Evolutionary conservation across 1,140 invertebrate genomes (phyloP).

Genomic region (Conus ventricosus): DNA sequence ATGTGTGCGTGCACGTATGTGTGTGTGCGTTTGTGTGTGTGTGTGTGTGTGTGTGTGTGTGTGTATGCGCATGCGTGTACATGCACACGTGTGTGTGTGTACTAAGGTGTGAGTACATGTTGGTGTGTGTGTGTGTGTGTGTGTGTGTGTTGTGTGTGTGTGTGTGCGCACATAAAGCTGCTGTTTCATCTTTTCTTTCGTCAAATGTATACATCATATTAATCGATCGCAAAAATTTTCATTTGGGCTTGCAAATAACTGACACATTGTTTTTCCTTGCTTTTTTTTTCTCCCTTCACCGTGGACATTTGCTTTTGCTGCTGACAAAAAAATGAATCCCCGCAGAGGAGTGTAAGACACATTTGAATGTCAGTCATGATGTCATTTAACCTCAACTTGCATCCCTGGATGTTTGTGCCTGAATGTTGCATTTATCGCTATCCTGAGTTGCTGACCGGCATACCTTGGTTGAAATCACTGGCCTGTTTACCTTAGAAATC

Average conservation of each 20-base stretch:
- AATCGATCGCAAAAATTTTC: neutral
- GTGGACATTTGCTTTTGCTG: neutral
- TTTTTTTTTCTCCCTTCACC: neutral
- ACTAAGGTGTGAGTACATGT: too few relatives aligned
- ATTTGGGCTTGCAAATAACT: neutral
- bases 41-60: neutral
- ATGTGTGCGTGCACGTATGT: conserved; percentile 17
- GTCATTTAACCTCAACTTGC: neutral
- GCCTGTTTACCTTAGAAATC: too few relatives aligned
- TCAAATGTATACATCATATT: neutral
- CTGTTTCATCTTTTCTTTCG: too few relatives aligned
- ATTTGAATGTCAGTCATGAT: neutral
- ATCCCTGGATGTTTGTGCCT: neutral
- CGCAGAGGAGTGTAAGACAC: conserved; percentile 8
- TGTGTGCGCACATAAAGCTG: too few relatives aligned
- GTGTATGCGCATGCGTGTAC: neutral
- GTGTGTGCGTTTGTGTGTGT: conserved; percentile 22
- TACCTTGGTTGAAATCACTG: too few relatives aligned
- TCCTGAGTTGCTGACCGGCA: too few relatives aligned
- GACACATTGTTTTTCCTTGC: neutral
- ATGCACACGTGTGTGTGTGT: too few relatives aligned
- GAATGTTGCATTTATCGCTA: neutral
- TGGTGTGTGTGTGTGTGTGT: too few relatives aligned
- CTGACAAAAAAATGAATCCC: neutral
- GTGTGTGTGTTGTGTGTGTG: too few relatives aligned